Evolutionary conservation across 2,888 invertebrate genomes (phyloP).

Genomic region (Leucoma salicis): DNA sequence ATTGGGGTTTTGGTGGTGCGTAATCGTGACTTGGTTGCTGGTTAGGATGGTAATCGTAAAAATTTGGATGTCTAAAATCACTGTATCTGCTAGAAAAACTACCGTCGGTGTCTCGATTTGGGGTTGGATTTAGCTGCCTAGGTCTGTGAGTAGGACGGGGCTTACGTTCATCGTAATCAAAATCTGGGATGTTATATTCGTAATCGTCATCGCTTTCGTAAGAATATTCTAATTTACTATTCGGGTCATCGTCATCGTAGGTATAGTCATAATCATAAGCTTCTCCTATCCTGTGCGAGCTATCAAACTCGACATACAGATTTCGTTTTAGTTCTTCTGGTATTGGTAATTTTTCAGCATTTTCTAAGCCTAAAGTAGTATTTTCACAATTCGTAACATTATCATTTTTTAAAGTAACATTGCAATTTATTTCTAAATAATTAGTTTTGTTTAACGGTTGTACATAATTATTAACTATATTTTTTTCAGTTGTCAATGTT

Average conservation of each 20-base stretch:
- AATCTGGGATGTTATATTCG: constrained; percentile 28
- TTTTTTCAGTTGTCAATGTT: constrained; percentile 10
- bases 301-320: constrained; percentile 13
- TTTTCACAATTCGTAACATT: background rate
- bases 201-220: constrained; percentile 37
- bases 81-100: constrained; percentile 19
- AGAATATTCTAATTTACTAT: constrained; percentile 26
- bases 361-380: constrained; percentile 1
- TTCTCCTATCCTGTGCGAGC: constrained; percentile 20
- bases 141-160: constrained; percentile 1
- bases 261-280: constrained; percentile 25
- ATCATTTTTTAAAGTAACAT: background rate
- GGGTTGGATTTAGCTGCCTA: constrained; percentile 6
- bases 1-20: constrained; percentile 1
- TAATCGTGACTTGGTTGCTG: constrained; percentile 10
- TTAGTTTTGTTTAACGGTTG: constrained; percentile 7
- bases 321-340: constrained; percentile 45
- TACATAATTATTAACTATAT: constrained; percentile 1
- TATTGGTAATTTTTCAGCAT: constrained; percentile 38
- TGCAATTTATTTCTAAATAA: constrained; percentile 8
- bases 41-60: constrained; percentile 22
- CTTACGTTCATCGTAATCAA: constrained; percentile 21
- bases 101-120: constrained; percentile 4
- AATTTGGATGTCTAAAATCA: constrained; percentile 20
- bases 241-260: constrained; percentile 30